Evolutionary conservation across 2,113 vertebrate genomes (phyloP).

Genomic region (Ceyx cyanopectus): DNA sequence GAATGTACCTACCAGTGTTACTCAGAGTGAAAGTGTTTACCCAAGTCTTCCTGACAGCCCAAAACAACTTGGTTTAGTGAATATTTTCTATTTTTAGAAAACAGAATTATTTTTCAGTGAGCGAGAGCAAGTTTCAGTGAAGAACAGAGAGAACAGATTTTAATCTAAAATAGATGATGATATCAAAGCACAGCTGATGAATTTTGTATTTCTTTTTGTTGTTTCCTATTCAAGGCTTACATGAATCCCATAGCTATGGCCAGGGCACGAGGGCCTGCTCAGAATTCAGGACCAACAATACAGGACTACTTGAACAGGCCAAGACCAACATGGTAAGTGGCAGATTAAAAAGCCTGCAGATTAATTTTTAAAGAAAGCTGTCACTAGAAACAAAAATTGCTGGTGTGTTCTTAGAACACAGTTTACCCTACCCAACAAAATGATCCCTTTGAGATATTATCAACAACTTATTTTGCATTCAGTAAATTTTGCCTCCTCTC

Average conservation of each 20-base stretch:
- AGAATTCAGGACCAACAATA: constrained; percentile 90
- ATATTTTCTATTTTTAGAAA: not conserved
- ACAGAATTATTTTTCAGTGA: not conserved
- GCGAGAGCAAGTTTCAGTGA: not conserved
- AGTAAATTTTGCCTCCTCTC: not conserved
- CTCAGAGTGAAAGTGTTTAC: not conserved
- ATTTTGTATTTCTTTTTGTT: constrained; percentile 28
- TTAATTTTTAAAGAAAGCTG: not conserved
- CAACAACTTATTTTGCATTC: not conserved
- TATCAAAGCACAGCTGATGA: not conserved
- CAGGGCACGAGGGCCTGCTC: constrained; percentile 89
- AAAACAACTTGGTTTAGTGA: not conserved
- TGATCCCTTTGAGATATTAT: not conserved
- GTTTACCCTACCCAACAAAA: not conserved
- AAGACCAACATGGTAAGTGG: constrained; percentile 94
- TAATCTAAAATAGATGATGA: not conserved
- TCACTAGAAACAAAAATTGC: not conserved
- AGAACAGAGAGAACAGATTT: not conserved
- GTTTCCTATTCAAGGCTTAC: constrained; percentile 84
- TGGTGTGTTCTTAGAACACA: not conserved
- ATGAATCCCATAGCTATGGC: constrained; percentile 98
- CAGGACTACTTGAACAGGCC: constrained; percentile 98
- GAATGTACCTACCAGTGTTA: not conserved
- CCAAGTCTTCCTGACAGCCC: not conserved
- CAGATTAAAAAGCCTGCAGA: not conserved